phyloP scores from a whole-genome alignment of 1,140 invertebrate species.

The Drosophila fuyamai region DNA sequence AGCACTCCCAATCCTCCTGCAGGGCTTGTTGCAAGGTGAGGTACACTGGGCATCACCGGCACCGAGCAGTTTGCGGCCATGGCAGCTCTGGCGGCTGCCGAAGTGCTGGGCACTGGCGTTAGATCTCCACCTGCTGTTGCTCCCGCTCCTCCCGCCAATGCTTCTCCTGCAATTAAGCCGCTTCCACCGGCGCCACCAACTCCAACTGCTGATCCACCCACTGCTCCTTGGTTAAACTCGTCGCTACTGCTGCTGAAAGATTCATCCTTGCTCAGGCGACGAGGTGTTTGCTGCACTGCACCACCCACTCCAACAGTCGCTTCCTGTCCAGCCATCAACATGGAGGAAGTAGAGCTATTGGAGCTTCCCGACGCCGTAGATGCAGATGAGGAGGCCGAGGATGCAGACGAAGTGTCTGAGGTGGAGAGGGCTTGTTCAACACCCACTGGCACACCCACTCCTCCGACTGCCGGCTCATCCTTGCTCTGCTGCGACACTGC shows the following conservation, averaged over 20 bases:
- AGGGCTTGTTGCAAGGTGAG: background rate
- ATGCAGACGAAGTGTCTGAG: slow-evolving; percentile 74
- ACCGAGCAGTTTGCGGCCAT: slow-evolving; percentile 18
- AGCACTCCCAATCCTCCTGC: slow-evolving; percentile 10
- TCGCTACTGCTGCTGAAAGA: slow-evolving; percentile 85
- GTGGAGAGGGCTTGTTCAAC: slow-evolving; percentile 64
- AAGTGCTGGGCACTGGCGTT: slow-evolving; percentile 71
- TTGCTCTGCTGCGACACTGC: slow-evolving; percentile 68
- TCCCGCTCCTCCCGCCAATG: background rate
- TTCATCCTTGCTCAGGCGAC: slow-evolving; percentile 88
- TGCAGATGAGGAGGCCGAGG: slow-evolving; percentile 65
- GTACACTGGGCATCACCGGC: background rate
- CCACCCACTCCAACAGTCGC: slow-evolving; percentile 17
- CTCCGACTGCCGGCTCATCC: slow-evolving; percentile 33
- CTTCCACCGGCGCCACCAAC: slow-evolving; percentile 1
- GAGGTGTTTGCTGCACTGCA: slow-evolving; percentile 29
- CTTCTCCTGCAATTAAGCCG: slow-evolving; percentile 6
- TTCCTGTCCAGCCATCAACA: slow-evolving; percentile 62
- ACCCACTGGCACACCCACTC: slow-evolving; percentile 23
- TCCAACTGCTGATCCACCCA: slow-evolving; percentile 7
- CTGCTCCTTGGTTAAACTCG: slow-evolving; percentile 57
- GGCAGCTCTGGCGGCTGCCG: slow-evolving; percentile 67
- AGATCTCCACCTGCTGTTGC: slow-evolving; percentile 44
- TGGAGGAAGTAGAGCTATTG: slow-evolving; percentile 75
- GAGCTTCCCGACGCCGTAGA: slow-evolving; percentile 75